Evolutionary conservation across 2,888 invertebrate species (phyloP).

Genomic region (Hirtodrosophila cameraria): DNA sequence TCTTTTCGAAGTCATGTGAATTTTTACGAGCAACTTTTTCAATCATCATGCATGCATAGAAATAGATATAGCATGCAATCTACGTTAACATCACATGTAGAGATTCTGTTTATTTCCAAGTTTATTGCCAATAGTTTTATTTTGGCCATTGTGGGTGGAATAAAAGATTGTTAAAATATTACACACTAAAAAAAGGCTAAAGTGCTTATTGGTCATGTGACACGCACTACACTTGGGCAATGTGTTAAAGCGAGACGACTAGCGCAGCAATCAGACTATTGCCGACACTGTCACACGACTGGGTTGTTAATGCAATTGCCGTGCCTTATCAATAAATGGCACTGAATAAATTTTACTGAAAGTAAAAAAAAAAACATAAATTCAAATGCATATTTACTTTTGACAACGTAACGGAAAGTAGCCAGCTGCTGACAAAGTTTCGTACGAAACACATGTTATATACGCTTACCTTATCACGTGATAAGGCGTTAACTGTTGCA

Average conservation of each 20-base stretch:
- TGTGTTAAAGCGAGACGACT: constrained; percentile 69
- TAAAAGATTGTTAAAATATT: constrained; percentile 32
- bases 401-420: constrained; percentile 12
- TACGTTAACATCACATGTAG: neutral
- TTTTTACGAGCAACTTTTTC: constrained; percentile 28
- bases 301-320: constrained; percentile 27
- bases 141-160: neutral
- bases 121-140: neutral
- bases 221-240: constrained; percentile 59
- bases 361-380: constrained; percentile 36
- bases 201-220: constrained; percentile 77
- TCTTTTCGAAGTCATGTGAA: constrained; percentile 75
- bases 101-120: neutral
- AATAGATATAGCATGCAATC: neutral
- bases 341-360: constrained; percentile 44
- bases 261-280: constrained; percentile 16
- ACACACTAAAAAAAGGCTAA: constrained; percentile 31
- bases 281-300: constrained; percentile 47
- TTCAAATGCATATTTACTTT: constrained; percentile 27
- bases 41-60: neutral
- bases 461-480: constrained; percentile 40
- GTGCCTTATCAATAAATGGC: constrained; percentile 51
- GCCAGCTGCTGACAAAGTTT: neutral
- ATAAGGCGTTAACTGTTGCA: constrained; percentile 2
- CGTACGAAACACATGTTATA: neutral